Base-by-base conservation (phyloP, 1,140 invertebrate genomes). In the Caenorhabditis briggsae region DNA sequence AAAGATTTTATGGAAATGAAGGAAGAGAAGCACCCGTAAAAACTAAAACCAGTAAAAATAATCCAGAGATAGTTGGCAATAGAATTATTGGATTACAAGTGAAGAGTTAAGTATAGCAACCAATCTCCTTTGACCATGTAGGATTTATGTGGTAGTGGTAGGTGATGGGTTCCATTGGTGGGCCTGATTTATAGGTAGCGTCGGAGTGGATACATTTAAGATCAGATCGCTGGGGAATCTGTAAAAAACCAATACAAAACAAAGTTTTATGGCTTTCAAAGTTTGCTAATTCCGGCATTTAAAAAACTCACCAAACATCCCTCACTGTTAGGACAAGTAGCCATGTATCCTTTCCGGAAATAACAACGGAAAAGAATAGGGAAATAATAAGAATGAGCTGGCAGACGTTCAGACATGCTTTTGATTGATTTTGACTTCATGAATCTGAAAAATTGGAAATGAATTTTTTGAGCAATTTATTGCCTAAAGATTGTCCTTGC, bases 151-250 rank as follows among this genome's bases (percentile, higher is more conserved):
- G 64, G 8, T 70, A 70, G 14, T 70, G 64, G 43, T 18, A 70
- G 5, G 64, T 70, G 41, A 70, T n/a, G 18, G 64, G 64, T 14
- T 14, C 23, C 64, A 70, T 70, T 43, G 33, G 18, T 16, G 64
- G 33, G 18, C 64, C 64, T 7, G 64, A 70, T 46, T 70, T 70
- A 46, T 70, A 70, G 2, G 43, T 20, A 5, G 41, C 64, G 23
- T 70, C 64, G 14, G 64, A 70, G 16, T 70, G 64, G 18, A 70
- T 46, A 18, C 64, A 70, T 18, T 14, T 14, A 2, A 70, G 14
- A n/a, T 70, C 64, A 14, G 64, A 70, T 11, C 64, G 64, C 18
- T 70, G 64, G 3, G 64, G 64, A 18, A 70, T 70, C 64, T 70
- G 64, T 18, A 70, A 65, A 9, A 25, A 43, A 8, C 7, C 18